Base-by-base conservation (phyloP, 2,797 vertebrate species). In the Sebastes hubbsi region DNA sequence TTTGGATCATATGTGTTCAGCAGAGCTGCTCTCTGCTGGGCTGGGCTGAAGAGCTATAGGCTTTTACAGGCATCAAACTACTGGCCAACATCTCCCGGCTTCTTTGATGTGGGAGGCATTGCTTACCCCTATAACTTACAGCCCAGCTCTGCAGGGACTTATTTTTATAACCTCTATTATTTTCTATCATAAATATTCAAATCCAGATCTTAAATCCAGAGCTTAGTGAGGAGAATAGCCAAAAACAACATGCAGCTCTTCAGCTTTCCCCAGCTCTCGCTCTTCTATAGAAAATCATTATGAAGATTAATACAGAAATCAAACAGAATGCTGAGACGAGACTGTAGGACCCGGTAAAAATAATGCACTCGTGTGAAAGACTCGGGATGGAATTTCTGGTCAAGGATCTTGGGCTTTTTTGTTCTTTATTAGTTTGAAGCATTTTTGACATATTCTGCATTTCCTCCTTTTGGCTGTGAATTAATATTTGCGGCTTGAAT, bases 151-250 rank as follows among this genome's bases (percentile, higher is more conserved):
- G 89, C 90, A 72, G 90, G 89, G 93, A 95, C 92, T 94, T 96
- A 94, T 95, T 95, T 96, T 97, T 98, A 97, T 96, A 97, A 98
- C 96, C 96, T 96, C 97, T 96, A 97, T 98, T 97, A 98, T 99
- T 97, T 97, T 97, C 96, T 96, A 97, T 97, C 96, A 97, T 98
- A 97, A 97, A 98, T 98, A 97, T 98, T 98, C 97, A 98, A 98
- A 98, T 98, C 96, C 96, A 97, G 95, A 97, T 97, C 94, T 97
- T 97, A 98, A 96, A 97, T 95, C 97, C 91, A 78, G 94, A 97
- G 97, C 97, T 98, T 98, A 99, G 96, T 91, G 95, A 94, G 95
- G 94, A 97, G 96, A 98, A 97, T 97, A 96, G 97, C 96, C 96
- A 97, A 97, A 96, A 96, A 96, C 95, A 96, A 96, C 94, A 93